Conservation (phyloP, 1,140 invertebrate species). For the Eumaeus atala region DNA sequence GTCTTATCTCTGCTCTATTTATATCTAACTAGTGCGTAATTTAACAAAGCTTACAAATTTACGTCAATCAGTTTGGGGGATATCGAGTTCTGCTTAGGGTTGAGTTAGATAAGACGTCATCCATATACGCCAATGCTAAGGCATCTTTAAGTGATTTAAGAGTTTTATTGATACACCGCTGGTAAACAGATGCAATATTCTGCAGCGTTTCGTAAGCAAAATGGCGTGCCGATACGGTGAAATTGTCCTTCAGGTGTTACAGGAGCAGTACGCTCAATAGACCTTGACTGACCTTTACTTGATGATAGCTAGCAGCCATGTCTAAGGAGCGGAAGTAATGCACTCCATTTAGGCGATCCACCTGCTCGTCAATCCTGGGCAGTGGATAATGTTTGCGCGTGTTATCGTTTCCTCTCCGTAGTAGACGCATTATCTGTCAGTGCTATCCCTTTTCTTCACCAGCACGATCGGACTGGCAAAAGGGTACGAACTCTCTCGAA, state of each 20-base stretch:
- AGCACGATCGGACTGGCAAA: constrained; percentile 25
- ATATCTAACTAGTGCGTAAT: constrained; percentile 11
- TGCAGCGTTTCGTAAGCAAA: constrained; percentile 39
- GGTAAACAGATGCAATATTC: constrained; percentile 16
- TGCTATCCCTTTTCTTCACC: constrained; percentile 22
- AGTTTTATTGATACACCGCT: too few relatives aligned
- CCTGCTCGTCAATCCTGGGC: constrained; percentile 65
- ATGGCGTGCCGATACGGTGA: constrained; percentile 33
- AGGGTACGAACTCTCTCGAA: constrained; percentile 21
- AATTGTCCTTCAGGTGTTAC: constrained; percentile 48
- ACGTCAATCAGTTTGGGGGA: neutral
- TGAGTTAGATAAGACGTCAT: neutral
- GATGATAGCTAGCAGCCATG: constrained; percentile 61
- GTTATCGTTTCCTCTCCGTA: constrained; percentile 45
- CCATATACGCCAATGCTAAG: neutral
- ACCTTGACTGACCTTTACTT: constrained; percentile 51
- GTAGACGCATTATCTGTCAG: constrained; percentile 20
- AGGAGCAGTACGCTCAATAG: constrained; percentile 60
- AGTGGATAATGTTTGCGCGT: constrained; percentile 55
- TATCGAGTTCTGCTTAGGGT: too few relatives aligned
- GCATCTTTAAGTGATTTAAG: neutral
- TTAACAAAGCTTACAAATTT: constrained; percentile 16
- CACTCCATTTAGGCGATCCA: constrained; percentile 40
- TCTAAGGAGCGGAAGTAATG: constrained; percentile 41
- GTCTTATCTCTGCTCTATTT: constrained; percentile 14